Base-by-base conservation (phyloP, 2,113 vertebrate species). In the Bungarus multicinctus region DNA sequence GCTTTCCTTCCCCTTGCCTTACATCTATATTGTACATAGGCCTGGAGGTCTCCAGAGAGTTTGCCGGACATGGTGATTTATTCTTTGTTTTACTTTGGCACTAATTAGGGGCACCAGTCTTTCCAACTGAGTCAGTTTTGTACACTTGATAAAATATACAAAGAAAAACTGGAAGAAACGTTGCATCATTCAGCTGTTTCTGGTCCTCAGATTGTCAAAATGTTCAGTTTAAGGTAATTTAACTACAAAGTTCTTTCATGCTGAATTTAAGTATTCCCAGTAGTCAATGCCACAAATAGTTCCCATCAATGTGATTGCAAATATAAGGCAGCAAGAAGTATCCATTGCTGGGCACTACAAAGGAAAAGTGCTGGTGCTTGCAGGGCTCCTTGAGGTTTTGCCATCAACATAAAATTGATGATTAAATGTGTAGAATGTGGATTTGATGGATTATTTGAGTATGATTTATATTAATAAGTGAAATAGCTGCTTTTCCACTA, bases 1-100 rank as follows among this genome's bases (percentile, higher is more conserved):
- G 96, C 94, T 94, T 95, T 95, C 94, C 96, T 97, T 97, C 95
- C 96, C 91, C 94, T 96, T 18, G 3, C 22, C 94, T 95, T 90
- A 95, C 95, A 94, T 94, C 92, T 89, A 50, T 0, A 0, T 85
- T 58, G 45, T 87, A 54, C 92, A 58, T 55, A 92, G 95, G 88
- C 92, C 96, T 91, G 92, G 91, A 94, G 92, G 89, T 88, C 95
- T 95, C 92, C 55, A 0, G 94, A 94, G 95, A 96, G 54, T 94
- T 91, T 88, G 93, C 95, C 94, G 91, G 96, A 96, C 93, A 81
- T 0, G 0, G 69, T 96, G 96, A 96, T 96, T 96, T 97, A 94
- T 96, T 95, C 95, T 86, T 96, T 96, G 95, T 96, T 96, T 87
- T 93, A 25, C 86, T 94, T 25, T 95, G 54, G 89, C 94, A 58